Evolutionary conservation across 2,888 invertebrate genomes (phyloP).

Genomic region (Phrixothrix hirtus): DNA sequence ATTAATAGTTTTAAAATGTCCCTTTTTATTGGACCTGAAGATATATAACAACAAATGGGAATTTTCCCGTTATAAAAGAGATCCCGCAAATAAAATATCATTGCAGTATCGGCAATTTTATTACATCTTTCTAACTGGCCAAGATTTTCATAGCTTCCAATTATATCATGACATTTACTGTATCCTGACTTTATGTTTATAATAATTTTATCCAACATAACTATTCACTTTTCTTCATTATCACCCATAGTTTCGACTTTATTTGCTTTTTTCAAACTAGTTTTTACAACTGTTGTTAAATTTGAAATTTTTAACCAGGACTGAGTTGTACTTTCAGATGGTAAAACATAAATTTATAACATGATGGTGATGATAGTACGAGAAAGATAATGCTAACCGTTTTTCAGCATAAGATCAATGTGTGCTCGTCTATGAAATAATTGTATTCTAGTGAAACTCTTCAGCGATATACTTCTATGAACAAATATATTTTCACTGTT

Average conservation of each 20-base stretch:
- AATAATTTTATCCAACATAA: slow-evolving; percentile 31
- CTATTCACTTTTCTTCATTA: slow-evolving; percentile 25
- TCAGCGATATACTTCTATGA: too few species aligned
- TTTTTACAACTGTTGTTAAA: too few species aligned
- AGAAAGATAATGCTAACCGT: too few species aligned
- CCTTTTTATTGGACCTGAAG: slow-evolving; percentile 17
- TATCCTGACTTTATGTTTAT: slow-evolving; percentile 26
- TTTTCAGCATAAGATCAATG: too few species aligned
- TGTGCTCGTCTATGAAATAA: too few species aligned
- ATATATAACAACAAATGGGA: slow-evolving; percentile 24
- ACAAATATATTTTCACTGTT: too few species aligned
- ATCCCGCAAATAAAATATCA: slow-evolving; percentile 23
- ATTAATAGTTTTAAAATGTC: slow-evolving; percentile 16
- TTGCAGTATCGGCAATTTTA: slow-evolving; percentile 23
- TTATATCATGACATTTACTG: slow-evolving; percentile 23
- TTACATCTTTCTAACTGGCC: slow-evolving; percentile 21
- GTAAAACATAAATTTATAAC: too few species aligned
- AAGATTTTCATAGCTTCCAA: slow-evolving; percentile 33
- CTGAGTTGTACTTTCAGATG: too few species aligned
- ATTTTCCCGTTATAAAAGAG: slow-evolving; percentile 25
- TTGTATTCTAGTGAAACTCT: too few species aligned
- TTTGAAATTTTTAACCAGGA: too few species aligned
- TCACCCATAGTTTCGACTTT: slow-evolving; percentile 37
- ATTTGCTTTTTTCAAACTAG: too few species aligned
- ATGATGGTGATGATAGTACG: too few species aligned